Conservation (phyloP, 2,888 invertebrate species). For the Chrysotoxum bicinctum region DNA sequence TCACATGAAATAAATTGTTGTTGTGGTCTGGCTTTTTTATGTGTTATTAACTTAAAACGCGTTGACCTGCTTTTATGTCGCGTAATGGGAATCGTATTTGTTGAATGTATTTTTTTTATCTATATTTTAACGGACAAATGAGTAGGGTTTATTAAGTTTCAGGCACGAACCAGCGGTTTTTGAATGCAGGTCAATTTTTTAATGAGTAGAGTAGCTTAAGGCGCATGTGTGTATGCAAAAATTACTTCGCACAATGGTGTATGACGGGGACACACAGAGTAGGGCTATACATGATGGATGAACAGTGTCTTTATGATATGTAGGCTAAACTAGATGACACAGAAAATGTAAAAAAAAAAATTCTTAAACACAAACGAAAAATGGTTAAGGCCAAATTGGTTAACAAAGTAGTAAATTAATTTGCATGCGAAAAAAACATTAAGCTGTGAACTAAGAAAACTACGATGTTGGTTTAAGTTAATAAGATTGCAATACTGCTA, state of each 20-base stretch:
- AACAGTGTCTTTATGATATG: conserved; percentile 25
- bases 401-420: neutral
- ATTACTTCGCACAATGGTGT: conserved; percentile 64
- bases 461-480: neutral
- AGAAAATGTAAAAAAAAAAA: conserved; percentile 16
- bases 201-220: conserved; percentile 36
- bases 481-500: neutral
- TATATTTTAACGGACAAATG: neutral
- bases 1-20: conserved; percentile 48
- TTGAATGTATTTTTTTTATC: conserved; percentile 8
- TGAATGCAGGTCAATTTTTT: conserved; percentile 58
- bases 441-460: neutral
- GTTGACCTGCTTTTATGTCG: conserved; percentile 67
- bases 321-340: conserved; percentile 35
- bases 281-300: neutral
- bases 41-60: conserved; percentile 66
- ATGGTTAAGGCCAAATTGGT: conserved; percentile 29
- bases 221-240: conserved; percentile 14
- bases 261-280: conserved; percentile 32
- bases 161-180: conserved; percentile 64
- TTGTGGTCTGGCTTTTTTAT: conserved; percentile 45
- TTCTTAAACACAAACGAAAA: neutral
- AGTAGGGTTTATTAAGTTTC: conserved; percentile 40
- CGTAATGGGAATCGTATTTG: conserved; percentile 51
- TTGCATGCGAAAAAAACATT: neutral